Percentiles rank a stretch among this genome's conserved stretches.
phyloP scores from a whole-genome alignment of 92 coral and sea anemone genomes.

The Palythoa grandiflora region DNA sequence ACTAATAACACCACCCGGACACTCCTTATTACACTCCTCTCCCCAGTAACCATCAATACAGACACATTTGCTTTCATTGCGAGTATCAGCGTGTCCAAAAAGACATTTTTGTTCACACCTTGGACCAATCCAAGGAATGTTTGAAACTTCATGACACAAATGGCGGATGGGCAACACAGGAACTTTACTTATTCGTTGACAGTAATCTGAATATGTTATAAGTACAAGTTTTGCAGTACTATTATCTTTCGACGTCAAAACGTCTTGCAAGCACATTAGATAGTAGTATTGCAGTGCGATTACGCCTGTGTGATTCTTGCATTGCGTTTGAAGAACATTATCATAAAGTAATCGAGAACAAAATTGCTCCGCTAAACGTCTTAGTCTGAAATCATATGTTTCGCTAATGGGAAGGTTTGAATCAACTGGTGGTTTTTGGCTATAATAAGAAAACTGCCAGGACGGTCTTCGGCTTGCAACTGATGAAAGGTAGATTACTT shows the following conservation, averaged over 20 bases:
- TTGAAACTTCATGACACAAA: conserved; percentile 55
- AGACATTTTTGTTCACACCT: conserved; percentile 60
- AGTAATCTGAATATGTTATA: conserved; percentile 54
- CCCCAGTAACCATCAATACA: conserved; percentile 77
- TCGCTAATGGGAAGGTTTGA: neutral
- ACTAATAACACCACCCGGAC: conserved; percentile 66
- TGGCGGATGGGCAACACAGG: conserved; percentile 64
- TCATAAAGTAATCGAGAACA: conserved; percentile 60
- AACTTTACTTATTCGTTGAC: conserved; percentile 41
- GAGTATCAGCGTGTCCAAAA: conserved; percentile 62
- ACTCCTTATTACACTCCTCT: conserved; percentile 48
- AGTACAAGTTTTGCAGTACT: conserved; percentile 44
- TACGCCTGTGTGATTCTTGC: conserved; percentile 42
- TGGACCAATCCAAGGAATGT: conserved; percentile 70
- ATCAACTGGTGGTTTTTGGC: conserved; percentile 37
- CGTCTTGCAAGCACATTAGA: conserved; percentile 62
- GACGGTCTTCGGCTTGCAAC: conserved; percentile 61
- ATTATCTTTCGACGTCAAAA: conserved; percentile 47
- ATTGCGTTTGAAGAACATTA: conserved; percentile 28
- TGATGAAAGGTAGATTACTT: conserved; percentile 46
- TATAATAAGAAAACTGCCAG: conserved; percentile 70
- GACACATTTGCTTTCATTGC: conserved; percentile 46
- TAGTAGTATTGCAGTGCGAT: conserved; percentile 65
- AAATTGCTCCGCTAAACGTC: conserved; percentile 35
- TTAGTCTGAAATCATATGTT: conserved; percentile 24